These are phyloP conservation scores for Entelurus aequoreus DNA, from an alignment of 2,113 vertebrate species.

Conservation along the genomic window DNA sequence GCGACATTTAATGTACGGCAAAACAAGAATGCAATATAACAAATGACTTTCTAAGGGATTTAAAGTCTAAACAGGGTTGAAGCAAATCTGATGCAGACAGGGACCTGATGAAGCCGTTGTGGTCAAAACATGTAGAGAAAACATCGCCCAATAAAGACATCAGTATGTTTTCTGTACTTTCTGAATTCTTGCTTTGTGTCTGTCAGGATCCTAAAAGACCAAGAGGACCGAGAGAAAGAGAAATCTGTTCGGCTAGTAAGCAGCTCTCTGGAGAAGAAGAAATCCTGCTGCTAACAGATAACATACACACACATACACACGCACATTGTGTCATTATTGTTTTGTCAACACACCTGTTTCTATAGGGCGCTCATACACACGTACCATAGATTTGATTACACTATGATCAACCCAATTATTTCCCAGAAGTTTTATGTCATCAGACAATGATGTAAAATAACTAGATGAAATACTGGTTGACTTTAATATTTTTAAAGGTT, in stretches of 20 bases:
- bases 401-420: constrained; percentile 7
- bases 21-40: background rate
- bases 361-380: background rate
- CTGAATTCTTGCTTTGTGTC: background rate
- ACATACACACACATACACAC: background rate
- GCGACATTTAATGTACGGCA: background rate
- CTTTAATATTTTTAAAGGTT: background rate
- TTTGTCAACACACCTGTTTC: constrained; percentile 12
- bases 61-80: background rate
- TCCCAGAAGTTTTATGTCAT: background rate
- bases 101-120: background rate
- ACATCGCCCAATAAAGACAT: too few species aligned
- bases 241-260: constrained; percentile 74
- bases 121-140: background rate
- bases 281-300: constrained; percentile 74
- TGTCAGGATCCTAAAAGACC: constrained; percentile 81
- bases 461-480: constrained; percentile 12
- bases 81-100: too few species aligned
- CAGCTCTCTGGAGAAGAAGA: constrained; percentile 67
- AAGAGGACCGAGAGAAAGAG: constrained; percentile 81
- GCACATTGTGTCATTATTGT: background rate
- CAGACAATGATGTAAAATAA: background rate
- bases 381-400: constrained; percentile 11
- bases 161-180: background rate
- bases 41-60: background rate